Evolutionary conservation across 2,888 invertebrate genomes (phyloP).

Genomic region (Caenorhabditis parvicauda): DNA sequence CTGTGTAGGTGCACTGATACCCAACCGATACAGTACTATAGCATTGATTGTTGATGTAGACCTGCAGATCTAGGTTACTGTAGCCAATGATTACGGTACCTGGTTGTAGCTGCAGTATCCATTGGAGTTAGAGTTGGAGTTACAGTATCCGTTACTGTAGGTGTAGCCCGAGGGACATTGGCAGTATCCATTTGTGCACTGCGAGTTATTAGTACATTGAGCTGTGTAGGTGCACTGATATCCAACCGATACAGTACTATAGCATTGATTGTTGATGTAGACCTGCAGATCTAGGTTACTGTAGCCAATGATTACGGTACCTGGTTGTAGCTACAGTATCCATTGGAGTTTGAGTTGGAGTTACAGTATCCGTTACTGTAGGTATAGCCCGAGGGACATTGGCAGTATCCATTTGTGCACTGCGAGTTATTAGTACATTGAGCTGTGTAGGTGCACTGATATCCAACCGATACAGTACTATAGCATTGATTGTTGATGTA

Average conservation of each 20-base stretch:
- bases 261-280: slow-evolving; percentile 27
- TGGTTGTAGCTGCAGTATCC: slow-evolving; percentile 14
- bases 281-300: slow-evolving; percentile 5
- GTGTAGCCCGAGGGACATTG: slow-evolving; percentile 21
- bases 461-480: slow-evolving; percentile 15
- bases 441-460: slow-evolving; percentile 19
- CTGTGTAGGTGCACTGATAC: slow-evolving; percentile 18
- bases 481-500: slow-evolving; percentile 27
- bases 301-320: too few species aligned
- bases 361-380: slow-evolving; percentile 12
- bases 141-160: slow-evolving; percentile 12
- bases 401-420: slow-evolving; percentile 18
- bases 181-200: slow-evolving; percentile 24
- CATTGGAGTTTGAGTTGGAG: too few species aligned
- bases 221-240: slow-evolving; percentile 32
- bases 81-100: too few species aligned
- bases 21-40: slow-evolving; percentile 16
- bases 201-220: slow-evolving; percentile 35
- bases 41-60: slow-evolving; percentile 27
- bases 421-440: slow-evolving; percentile 24
- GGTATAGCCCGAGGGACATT: slow-evolving; percentile 19
- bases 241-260: slow-evolving; percentile 29
- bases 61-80: too few species aligned
- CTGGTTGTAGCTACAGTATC: neutral
- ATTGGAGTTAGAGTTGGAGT: neutral